Evolutionary conservation across 2,113 vertebrate genomes (phyloP).

Genomic region (Cettia cetti): DNA sequence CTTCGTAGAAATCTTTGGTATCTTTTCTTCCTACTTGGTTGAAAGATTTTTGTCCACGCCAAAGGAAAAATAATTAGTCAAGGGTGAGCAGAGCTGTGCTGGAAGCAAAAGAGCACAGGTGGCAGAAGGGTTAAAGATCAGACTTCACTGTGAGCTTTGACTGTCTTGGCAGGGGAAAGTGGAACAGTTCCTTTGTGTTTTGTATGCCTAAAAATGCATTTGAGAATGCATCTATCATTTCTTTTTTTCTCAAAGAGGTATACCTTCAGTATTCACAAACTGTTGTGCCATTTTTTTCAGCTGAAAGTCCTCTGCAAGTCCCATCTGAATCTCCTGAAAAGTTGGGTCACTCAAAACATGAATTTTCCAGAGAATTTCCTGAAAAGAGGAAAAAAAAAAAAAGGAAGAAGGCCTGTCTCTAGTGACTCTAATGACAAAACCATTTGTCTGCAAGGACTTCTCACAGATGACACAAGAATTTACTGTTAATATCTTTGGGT

Average conservation of each 20-base stretch:
- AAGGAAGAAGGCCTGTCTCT: background rate
- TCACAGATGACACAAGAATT: background rate
- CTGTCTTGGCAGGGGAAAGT: background rate
- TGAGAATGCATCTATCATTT: background rate
- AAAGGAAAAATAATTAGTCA: background rate
- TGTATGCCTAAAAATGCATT: background rate
- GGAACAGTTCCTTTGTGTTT: background rate
- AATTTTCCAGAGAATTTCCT: background rate
- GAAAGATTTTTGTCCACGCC: background rate
- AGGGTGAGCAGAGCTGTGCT: background rate
- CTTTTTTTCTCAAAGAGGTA: background rate
- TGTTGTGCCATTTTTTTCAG: background rate
- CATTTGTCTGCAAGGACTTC: background rate
- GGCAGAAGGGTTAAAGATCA: background rate
- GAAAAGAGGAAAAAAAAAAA: background rate
- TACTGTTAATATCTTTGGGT: background rate
- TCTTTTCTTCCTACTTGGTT: background rate
- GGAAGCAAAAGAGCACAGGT: background rate
- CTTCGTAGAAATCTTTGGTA: background rate
- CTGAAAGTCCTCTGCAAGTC: background rate
- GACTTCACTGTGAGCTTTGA: background rate
- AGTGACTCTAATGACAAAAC: background rate
- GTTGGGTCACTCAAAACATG: background rate
- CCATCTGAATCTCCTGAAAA: background rate
- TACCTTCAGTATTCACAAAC: background rate